Conservation (phyloP, 2,113 vertebrate genomes). For the Brevimyrus niger region DNA sequence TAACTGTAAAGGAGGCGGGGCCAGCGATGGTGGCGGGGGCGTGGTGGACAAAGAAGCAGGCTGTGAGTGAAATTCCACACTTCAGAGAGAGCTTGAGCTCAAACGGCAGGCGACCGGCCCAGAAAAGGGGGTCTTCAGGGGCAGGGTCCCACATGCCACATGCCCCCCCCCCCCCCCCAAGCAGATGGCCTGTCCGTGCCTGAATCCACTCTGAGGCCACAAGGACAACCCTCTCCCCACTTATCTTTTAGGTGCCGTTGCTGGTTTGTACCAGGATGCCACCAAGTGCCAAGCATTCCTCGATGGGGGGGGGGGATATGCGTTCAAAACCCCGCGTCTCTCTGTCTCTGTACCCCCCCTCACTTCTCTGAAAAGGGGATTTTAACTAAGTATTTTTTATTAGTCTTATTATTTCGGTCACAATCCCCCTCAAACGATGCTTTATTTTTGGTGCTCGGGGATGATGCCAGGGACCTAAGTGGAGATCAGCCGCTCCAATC, state of each 20-base stretch:
- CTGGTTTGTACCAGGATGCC: background rate
- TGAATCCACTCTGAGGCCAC: background rate
- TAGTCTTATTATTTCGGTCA: conserved; percentile 2
- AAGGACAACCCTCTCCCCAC: background rate
- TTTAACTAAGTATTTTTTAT: conserved; percentile 18
- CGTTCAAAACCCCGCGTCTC: background rate
- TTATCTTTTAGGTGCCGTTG: background rate
- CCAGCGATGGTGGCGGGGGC: background rate
- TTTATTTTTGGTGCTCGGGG: conserved; percentile 30
- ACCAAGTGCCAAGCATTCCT: background rate
- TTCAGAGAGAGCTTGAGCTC: background rate
- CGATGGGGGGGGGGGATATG: too few species aligned
- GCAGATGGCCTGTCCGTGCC: background rate
- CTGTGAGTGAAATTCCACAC: conserved; percentile 9
- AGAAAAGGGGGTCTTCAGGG: background rate
- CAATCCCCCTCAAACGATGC: background rate
- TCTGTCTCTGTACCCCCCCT: background rate
- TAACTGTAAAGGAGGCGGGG: background rate
- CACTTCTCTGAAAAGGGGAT: conserved; percentile 3
- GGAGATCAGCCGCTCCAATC: conserved; percentile 25
- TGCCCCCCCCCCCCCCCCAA: background rate
- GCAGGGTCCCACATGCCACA: background rate
- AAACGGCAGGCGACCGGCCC: background rate
- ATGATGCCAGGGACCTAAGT: conserved; percentile 31
- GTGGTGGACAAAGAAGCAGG: background rate